Base-by-base conservation (phyloP, 2,888 invertebrate genomes). In the Tineola bisselliella region DNA sequence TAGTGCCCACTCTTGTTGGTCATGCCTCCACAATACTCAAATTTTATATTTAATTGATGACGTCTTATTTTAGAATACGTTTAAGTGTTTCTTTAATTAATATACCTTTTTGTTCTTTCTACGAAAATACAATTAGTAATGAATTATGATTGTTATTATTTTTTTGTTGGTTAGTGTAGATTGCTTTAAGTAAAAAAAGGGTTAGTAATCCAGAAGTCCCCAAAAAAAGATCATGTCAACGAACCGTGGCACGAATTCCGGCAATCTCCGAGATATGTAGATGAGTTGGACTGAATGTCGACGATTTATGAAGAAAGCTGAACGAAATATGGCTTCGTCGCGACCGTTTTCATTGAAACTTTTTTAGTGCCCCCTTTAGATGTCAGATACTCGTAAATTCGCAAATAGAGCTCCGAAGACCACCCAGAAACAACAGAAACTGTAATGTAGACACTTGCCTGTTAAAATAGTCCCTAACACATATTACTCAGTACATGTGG, bases 221-320 rank as follows among this genome's bases (percentile, higher is more conserved):
- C 60, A 65, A 67, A n/a, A 66, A 56, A 66, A 65, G 63, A 63
- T 62, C 64, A 68, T 63, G 64, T 63, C 61, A 17, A 17, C 25
- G 62, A 66, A 65, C 66, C 66, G 65, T 56, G 60, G 64, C 62
- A 65, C 64, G 62, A 65, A 62, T 64, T 62, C 66, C 59, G 63
- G 64, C 62, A 62, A 62, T 62, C 63, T 62, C 62, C 58, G 69
- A 74, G 75, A 77, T 81, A 81, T 82, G 80, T 76, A 81, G 79
- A 82, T 81, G 77, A 79, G 76, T 70, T 66, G 63, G 63, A 65
- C 69, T 73, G 71, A 70, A 77, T 75, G 74, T 73, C 76, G 74
- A 76, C 77, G 78, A 82, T 82, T 84, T 82, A 82, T 81, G 78
- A 79, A 77, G 81, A 80, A 79, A 77, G 75, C 76, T 72, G 72